Evolutionary conservation across 1,140 invertebrate genomes (phyloP), one percentile per base, ranked within the genome.

Genomic region (Phenacoccus solenopsis): DNA sequence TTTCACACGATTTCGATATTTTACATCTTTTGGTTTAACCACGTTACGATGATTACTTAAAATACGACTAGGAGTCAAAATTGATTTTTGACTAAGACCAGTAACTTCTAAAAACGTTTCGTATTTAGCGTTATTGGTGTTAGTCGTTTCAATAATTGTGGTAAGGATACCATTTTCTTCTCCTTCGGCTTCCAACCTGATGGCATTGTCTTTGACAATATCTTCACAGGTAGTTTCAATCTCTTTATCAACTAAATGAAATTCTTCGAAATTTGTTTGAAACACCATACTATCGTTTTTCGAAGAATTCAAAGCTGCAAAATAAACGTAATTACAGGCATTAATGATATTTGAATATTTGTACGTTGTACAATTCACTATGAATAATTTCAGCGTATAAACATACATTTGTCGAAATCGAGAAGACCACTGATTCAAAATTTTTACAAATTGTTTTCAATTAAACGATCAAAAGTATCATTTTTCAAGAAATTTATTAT

Each of bases 101-200:
- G 88, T 90, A 24, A 86, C 86, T 76, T 91, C 89, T 21, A 91
- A 78, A 74, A 91, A 91, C 75, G 87, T 85, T 77, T 90, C 88
- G 72, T 87, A 88, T 28, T 84, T 81, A 74, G 76, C 73, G 9
- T 25, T 69, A n/a, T 61, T 24, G 1, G 7, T 32, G n/a, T 24
- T 27, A 12, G 69, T 27, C 12, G 30, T 32, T 25, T 64, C 67
- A 16, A 21, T 35, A 27, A 49, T 32, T 16, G 28, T 32, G 5
- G n/a, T 28, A 13, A 7, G 20, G 24, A n/a, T 22, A 22, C 57
- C 16, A 27, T 67, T 30, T 12, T 71, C 64, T 13, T 57, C 24
- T 2, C 64, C 56, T 35, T 61, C 32, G 16, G 38, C 32, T 35
- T 57, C 28, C 25, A 71, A 21, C 64, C 72, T 22, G 69, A 79